These are phyloP conservation scores for Chaetorhynchus papuensis DNA, from an alignment of 2,113 vertebrate species.

Conservation along the genomic window DNA sequence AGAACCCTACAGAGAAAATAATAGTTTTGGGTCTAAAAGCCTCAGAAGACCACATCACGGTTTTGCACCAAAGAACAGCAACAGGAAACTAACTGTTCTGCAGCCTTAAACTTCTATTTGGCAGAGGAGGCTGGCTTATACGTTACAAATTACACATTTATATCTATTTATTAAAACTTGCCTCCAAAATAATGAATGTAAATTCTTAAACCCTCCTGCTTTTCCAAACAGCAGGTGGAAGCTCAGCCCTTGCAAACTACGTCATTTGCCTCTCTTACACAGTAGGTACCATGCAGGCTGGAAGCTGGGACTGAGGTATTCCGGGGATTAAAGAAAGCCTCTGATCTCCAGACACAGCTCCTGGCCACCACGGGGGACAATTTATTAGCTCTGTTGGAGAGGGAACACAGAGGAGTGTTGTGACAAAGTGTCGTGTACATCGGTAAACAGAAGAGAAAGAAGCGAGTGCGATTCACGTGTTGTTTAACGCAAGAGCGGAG, in stretches of 20 bases:
- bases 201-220: neutral
- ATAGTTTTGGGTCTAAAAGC: neutral
- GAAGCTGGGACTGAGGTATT: neutral
- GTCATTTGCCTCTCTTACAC: neutral
- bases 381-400: neutral
- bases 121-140: neutral
- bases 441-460: no score
- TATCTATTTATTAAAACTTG: neutral
- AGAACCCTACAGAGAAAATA: neutral
- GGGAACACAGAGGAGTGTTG: neutral
- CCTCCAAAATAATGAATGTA: neutral
- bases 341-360: neutral
- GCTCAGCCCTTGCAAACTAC: neutral
- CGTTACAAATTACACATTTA: neutral
- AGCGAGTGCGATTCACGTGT: rapidly evolving
- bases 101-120: neutral
- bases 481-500: neutral
- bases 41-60: neutral
- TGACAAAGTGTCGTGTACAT: rapidly evolving
- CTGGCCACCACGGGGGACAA: neutral
- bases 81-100: neutral
- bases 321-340: neutral
- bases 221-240: neutral
- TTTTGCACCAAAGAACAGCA: neutral
- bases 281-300: neutral